Evolutionary conservation across 2,888 invertebrate species (phyloP), one percentile per base, ranked within the genome.

Genomic region (Mylabris sibirica): DNA sequence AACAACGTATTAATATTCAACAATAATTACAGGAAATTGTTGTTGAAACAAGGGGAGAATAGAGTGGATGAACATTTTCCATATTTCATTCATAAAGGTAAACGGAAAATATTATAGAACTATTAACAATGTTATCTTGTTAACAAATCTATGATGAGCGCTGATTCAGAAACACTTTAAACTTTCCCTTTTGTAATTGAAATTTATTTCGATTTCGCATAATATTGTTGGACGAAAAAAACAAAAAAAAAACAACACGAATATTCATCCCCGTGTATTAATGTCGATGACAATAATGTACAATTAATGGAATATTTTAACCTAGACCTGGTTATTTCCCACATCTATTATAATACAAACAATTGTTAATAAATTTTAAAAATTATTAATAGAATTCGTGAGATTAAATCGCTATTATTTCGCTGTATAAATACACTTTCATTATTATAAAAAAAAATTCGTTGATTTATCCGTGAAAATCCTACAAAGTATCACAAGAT

Each of bases 81-180:
- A 65, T 70, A 70, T 70, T 70, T 70, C 67, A 67, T 67, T 67
- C 70, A 70, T 62, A n/a, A 64, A 66, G 30, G 63, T 53, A 49
- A 49, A 49, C 20, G 49, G 49, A 49, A 49, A 49, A 49, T 49
- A 63, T 65, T 57, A 65, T 34, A 65, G 60, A 53, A 69, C 63
- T 41, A 64, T 57, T 12, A 64, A 71, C 69, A 74, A 75, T 73
- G 72, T 66, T 76, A 76, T 76, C 76, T 71, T 49, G 34, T 20
- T 44, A 69, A 68, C 70, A 68, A 65, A 71, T 73, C 72, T 72
- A 49, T 64, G 75, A 74, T 74, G 75, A 72, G 75, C 72, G 72
- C 67, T 73, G 76, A 71, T 70, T 71, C 65, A 73, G 76, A 76
- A 76, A 76, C 68, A 71, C 30, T 30, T n/a, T 30, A 44, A 69